Conservation (phyloP, 2,797 vertebrate species). For the Paguma larvata region DNA sequence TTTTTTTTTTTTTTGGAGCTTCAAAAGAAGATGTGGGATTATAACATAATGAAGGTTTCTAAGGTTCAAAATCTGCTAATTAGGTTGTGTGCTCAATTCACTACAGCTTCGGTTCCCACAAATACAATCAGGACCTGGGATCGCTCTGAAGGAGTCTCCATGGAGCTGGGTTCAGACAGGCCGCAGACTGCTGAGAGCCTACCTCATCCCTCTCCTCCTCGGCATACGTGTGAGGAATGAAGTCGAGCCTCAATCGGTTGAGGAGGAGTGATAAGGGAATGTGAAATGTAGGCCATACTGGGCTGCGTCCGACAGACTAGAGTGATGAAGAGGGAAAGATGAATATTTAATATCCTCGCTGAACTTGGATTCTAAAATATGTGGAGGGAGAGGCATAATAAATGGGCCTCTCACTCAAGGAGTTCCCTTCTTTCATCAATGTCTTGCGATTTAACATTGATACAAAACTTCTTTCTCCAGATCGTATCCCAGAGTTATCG, state of each 20-base stretch:
- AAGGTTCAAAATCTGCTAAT: slow-evolving; percentile 52
- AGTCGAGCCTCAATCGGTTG: background rate
- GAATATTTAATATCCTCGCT: background rate
- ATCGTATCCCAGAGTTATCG: background rate
- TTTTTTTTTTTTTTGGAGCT: slow-evolving; percentile 42
- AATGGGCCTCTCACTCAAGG: background rate
- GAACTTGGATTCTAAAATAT: slow-evolving; percentile 17
- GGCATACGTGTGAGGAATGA: background rate
- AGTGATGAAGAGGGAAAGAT: background rate
- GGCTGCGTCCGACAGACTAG: background rate
- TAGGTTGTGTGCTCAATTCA: slow-evolving; percentile 34
- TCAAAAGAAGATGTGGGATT: slow-evolving; percentile 56
- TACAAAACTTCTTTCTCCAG: background rate
- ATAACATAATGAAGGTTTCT: slow-evolving; percentile 56
- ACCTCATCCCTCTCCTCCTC: background rate
- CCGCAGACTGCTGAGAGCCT: background rate
- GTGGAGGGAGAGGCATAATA: background rate
- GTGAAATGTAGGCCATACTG: background rate
- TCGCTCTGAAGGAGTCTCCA: background rate
- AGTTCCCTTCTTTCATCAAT: background rate
- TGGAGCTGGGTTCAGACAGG: background rate
- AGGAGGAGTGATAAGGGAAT: background rate
- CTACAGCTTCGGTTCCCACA: background rate
- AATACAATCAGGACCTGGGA: slow-evolving; percentile 1
- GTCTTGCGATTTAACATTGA: background rate